Evolutionary conservation across 2,797 vertebrate species (phyloP), one percentile per base, ranked within the genome.

Genomic region (Bovichtus variegatus): DNA sequence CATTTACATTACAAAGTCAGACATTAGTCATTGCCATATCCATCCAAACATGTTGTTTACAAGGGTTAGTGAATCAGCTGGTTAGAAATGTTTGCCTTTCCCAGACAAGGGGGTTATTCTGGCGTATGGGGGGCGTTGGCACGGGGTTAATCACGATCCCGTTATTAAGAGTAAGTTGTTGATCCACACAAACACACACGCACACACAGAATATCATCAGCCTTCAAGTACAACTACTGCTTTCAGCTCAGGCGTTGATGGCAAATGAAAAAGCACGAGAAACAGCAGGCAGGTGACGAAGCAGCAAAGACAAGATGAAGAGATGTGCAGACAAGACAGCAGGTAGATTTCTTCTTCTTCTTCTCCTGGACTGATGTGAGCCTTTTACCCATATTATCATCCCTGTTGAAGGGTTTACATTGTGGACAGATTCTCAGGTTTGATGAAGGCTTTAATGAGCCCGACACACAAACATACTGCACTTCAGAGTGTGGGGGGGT

Each of bases 1-100:
- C 86, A 91, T 89, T 93, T 78, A 89, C 88, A 88, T 89, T 78
- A 88, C 51, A 90, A 92, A 85, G 81, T 89, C 86, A 92, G 86
- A 93, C 86, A 73, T 83, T 67, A 83, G 61, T 82, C 76, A 21
- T 67, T 50, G 12, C 74, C 76, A 55, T 71, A 34, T 84, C 76
- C 80, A 76, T 85, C 71, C 68, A 54, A 72, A 79, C 64, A 58
- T 76, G 47, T 66, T 25, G 54, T 73, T 81, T 16, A 81, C 46
- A 47, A 23, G 44, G n/a, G 55, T 74, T 46, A 62, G 27, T 74
- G 54, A 84, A 74, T 65, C 29, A 77, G 72, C 62, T 66, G 63
- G 61, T 78, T 54, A 54, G 58, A 77, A 74, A 78, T 49, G 43
- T 78, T 74, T 25, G 10, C 40, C 23, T 62, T 67, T 6, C 9